Conservation (phyloP, 2,113 vertebrate species). For the Myrmecophaga tridactyla region DNA sequence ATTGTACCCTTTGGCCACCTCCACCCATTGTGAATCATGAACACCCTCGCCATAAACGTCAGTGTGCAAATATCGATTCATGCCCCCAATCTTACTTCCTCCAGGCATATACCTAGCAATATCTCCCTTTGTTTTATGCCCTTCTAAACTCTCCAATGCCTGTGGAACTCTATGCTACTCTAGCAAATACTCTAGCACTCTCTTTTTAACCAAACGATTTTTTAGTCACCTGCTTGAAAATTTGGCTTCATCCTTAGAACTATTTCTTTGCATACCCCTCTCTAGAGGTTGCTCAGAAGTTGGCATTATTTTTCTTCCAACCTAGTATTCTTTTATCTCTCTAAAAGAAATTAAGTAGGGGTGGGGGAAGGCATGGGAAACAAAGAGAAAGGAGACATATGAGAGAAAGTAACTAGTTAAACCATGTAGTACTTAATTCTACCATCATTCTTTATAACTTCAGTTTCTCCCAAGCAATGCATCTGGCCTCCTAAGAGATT, state of each 20-base stretch:
- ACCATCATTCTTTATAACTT: neutral
- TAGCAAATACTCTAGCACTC: neutral
- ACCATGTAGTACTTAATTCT: neutral
- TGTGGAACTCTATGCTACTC: neutral
- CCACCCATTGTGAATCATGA: too few relatives aligned
- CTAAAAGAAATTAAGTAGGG: neutral
- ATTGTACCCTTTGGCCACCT: too few relatives aligned
- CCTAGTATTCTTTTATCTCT: neutral
- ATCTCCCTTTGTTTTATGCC: neutral
- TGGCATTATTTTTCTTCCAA: neutral
- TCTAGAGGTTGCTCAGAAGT: neutral
- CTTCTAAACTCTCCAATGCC: neutral
- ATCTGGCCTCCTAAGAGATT: neutral
- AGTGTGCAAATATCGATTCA: too few relatives aligned
- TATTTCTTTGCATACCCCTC: neutral
- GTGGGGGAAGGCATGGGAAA: too few relatives aligned
- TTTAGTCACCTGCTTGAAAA: neutral
- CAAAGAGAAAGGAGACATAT: too few relatives aligned
- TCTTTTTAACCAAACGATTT: neutral
- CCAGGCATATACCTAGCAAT: too few relatives aligned
- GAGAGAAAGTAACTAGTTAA: neutral
- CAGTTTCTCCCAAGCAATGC: neutral
- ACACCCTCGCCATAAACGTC: too few relatives aligned
- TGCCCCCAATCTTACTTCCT: too few relatives aligned
- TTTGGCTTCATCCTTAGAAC: neutral